Evolutionary conservation across 2,113 vertebrate genomes (phyloP), one percentile per base, ranked within the genome.

Genomic region (Sarotherodon lohbergeri): DNA sequence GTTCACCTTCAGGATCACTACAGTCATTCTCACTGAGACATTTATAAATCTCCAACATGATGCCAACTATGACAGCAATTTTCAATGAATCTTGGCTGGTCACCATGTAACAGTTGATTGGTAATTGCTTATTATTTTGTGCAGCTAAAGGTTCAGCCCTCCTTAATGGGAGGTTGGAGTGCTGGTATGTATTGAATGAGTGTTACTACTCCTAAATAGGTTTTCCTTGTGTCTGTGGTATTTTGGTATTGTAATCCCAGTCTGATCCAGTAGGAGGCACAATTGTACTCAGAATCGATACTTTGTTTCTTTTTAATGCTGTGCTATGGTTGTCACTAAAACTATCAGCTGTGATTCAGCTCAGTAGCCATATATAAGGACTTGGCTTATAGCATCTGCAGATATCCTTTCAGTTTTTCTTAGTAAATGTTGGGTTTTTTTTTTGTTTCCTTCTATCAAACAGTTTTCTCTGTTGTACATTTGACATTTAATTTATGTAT

Each of bases 221-320:
- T 83, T 83, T 34, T 71, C 14, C 9, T 52, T 48, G 6, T 7
- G 9, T 52, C 59, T 81, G 6, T 52, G 11, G 27, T 55, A 16
- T n/a, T 12, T 84, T 9, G 46, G 24, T 39, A 19, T 82, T 86
- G 78, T 88, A 11, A 84, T 85, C 48, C 54, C 39, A 19, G 52
- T 82, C 1, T 48, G 5, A 85, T 68, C 88, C 93, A 91, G 55
- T 85, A 29, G 85, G 90, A 16, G 93, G 92, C 71, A 63, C 46
- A 29, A 29, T 90, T 84, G 54, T 3, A 55, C 63, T 32, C 12
- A 55, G 16, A 84, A 84, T 84, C 27, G 61, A 80, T 41, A 6
- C 17, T 24, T 52, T 43, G 3, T 29, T 14, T 61, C 7, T 61
- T 7, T 61, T 61, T 14, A 81, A 39, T 27, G 32, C 48, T 34